Base-by-base conservation (phyloP, 2,888 invertebrate species). In the Eumerus sabulonum region DNA sequence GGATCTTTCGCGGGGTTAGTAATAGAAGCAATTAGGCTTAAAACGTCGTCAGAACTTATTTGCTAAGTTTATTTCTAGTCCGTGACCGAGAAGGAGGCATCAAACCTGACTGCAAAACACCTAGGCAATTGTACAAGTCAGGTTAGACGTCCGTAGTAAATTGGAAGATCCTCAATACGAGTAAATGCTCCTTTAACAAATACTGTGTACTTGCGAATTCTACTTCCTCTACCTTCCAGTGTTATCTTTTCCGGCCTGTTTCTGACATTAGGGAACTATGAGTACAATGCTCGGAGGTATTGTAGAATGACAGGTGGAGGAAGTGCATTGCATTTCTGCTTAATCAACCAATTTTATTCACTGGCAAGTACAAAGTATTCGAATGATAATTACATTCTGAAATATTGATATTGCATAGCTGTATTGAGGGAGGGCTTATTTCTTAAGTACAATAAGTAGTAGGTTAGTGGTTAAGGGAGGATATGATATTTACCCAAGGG, bases 401-500 rank as follows among this genome's bases (percentile, higher is more conserved):
- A 74, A 36, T 70, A 79, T 74, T 79, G 74, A 79, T 54, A 48
- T 47, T 27, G 7, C 27, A 7, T 7, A 7, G 27, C 27, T 27
- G 7, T 27, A 62, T 51, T 62, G 12, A 67, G 60, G 67, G 74
- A 54, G 74, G 74, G 67, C 64, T 64, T n/a, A n/a, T n/a, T 18
- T 62, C 17, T 67, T 73, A 47, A 64, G 44, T 56, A 38, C n/a
- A 62, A 27, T 1, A 51, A 59, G 12, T 11, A 35, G 48, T 51
- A 56, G 56, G 40, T 40, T 40, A 3, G 40, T 40, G 40, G 40
- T 9, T 40, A 11, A 11, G 11, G 40, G 11, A 70, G 57, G 50
- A 47, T 59, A 63, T 19, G 66, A 84, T 88, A 88, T 81, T 90
- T 90, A 88, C 91, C 90, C 87, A 90, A 85, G 84, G 91, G 91